Evolutionary conservation across 2,797 vertebrate species (phyloP).

Genomic region (Hemitrygon akajei): DNA sequence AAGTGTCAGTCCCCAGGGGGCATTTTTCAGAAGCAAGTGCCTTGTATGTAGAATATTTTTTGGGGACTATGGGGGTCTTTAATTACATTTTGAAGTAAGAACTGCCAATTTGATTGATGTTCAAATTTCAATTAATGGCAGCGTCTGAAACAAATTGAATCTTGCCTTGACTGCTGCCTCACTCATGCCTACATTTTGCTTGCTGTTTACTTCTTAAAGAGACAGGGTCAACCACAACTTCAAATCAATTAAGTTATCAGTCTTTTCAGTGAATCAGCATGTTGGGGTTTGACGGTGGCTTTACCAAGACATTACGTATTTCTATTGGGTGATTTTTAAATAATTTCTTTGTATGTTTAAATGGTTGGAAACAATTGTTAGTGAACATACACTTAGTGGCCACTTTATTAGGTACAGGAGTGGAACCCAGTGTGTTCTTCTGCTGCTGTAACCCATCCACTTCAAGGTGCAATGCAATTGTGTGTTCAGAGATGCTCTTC

Average conservation of each 20-base stretch:
- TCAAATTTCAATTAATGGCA: not conserved
- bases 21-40: not conserved
- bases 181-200: not conserved
- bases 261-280: not conserved
- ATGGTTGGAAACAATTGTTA: not conserved
- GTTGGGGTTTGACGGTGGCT: no score
- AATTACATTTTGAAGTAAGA: conserved; percentile 1
- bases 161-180: not conserved
- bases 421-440: no score
- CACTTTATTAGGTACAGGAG: no score
- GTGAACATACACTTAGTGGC: not conserved
- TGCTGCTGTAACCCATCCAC: no score
- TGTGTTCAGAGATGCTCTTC: no score
- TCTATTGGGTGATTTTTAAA: not conserved
- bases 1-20: not conserved
- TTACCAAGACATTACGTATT: not conserved
- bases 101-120: conserved; percentile 14
- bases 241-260: not conserved
- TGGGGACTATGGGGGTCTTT: not conserved
- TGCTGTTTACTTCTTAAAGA: not conserved
- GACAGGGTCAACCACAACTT: not conserved
- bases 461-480: no score
- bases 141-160: conserved; percentile 20
- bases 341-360: not conserved
- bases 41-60: not conserved